A percentile compares a stretch with the other conserved stretches of the same genome.
These are phyloP conservation scores for Tauraco erythrolophus DNA, from an alignment of 2,113 vertebrate genomes.

Conservation along the genomic window DNA sequence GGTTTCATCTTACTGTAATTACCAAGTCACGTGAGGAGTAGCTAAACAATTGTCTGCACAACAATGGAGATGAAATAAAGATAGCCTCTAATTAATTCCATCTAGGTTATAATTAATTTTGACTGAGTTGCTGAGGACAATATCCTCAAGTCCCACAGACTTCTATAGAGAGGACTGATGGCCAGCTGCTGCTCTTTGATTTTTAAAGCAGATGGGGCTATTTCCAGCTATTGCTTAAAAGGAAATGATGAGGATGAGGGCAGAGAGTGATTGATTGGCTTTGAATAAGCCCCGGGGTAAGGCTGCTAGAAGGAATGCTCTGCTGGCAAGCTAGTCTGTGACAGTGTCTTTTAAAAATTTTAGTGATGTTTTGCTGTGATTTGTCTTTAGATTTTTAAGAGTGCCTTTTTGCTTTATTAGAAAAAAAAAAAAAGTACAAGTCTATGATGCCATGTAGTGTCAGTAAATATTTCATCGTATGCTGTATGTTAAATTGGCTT, in stretches of 20 bases:
- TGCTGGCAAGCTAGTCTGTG: background rate
- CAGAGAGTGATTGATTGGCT: background rate
- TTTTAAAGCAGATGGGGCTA: conserved; percentile 43
- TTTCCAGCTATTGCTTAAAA: conserved; percentile 37
- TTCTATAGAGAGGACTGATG: background rate
- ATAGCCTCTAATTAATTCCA: conserved; percentile 49
- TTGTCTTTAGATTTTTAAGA: background rate
- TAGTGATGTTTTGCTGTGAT: accelerated
- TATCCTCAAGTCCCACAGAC: background rate
- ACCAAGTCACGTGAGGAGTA: conserved; percentile 7
- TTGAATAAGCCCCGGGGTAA: background rate
- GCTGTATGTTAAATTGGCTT: background rate
- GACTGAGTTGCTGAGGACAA: conserved; percentile 27
- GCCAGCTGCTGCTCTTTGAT: conserved; percentile 51
- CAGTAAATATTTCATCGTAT: background rate
- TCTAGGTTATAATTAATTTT: conserved; percentile 44
- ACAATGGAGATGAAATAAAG: conserved; percentile 48
- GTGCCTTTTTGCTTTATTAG: accelerated
- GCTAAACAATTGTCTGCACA: conserved; percentile 21
- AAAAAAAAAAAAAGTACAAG: background rate
- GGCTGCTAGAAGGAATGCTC: background rate
- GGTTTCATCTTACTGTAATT: conserved; percentile 53
- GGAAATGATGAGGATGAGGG: background rate
- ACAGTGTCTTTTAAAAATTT: background rate
- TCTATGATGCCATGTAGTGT: accelerated